Evolutionary conservation across 2,888 invertebrate genomes (phyloP).

Genomic region (Chymomyza caudatula): DNA sequence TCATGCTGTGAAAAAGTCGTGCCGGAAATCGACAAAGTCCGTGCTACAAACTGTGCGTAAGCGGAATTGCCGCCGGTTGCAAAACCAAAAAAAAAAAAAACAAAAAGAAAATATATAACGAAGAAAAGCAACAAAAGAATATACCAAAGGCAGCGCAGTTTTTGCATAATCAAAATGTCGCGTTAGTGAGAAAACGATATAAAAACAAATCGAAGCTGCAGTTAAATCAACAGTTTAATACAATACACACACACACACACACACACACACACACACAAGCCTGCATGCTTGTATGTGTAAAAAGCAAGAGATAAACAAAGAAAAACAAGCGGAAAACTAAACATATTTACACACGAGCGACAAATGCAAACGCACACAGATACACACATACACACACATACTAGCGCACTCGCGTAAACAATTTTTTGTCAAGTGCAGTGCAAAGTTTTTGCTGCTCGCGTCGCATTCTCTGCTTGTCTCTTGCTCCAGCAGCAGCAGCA

Average conservation of each 20-base stretch:
- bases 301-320: neutral
- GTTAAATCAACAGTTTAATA: neutral
- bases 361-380: neutral
- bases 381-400: neutral
- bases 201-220: constrained; percentile 30
- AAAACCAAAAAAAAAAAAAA: constrained; percentile 29
- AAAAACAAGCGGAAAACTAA: constrained; percentile 1
- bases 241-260: neutral
- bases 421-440: constrained; percentile 46
- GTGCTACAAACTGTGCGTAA: constrained; percentile 38
- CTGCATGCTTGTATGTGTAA: neutral
- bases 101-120: constrained; percentile 2
- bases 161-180: constrained; percentile 64
- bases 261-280: neutral
- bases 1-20: constrained; percentile 63
- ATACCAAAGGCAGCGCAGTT: constrained; percentile 1
- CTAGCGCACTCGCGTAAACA: constrained; percentile 16
- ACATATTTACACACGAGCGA: constrained; percentile 2
- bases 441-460: constrained; percentile 17
- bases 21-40: constrained; percentile 48
- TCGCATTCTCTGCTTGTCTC: neutral
- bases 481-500: neutral
- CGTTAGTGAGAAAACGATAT: constrained; percentile 13
- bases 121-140: constrained; percentile 15
- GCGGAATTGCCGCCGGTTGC: constrained; percentile 69